Evolutionary conservation across 2,113 vertebrate species (phyloP).

Genomic region (Cheilinus undulatus): DNA sequence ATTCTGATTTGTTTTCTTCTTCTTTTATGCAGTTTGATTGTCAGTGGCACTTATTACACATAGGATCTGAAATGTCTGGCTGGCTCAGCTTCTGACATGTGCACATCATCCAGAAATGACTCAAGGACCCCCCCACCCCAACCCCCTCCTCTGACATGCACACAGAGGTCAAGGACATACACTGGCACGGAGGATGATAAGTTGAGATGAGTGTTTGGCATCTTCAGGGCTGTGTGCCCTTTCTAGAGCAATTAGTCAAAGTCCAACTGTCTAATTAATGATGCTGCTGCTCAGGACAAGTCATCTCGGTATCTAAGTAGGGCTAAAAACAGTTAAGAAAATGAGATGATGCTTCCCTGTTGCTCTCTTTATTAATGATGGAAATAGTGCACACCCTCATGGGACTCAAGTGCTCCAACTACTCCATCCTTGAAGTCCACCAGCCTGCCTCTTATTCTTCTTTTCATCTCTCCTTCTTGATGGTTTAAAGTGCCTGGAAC

Average conservation of each 20-base stretch:
- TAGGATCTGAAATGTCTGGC: slow-evolving; percentile 18
- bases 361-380: slow-evolving; percentile 48
- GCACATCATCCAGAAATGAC: slow-evolving; percentile 60
- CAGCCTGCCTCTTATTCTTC: slow-evolving; percentile 15
- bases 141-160: slow-evolving; percentile 31
- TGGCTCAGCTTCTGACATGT: slow-evolving; percentile 33
- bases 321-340: slow-evolving; percentile 65
- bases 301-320: slow-evolving; percentile 61
- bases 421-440: slow-evolving; percentile 34
- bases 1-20: slow-evolving; percentile 47
- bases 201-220: slow-evolving; percentile 75
- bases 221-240: slow-evolving; percentile 81
- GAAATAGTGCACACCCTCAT: slow-evolving; percentile 10
- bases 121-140: slow-evolving; percentile 54
- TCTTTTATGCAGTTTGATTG: slow-evolving; percentile 34
- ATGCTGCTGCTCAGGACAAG: slow-evolving; percentile 73
- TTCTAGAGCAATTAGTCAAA: slow-evolving; percentile 82
- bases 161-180: slow-evolving; percentile 70
- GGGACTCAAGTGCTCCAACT: slow-evolving; percentile 6
- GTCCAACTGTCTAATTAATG: slow-evolving; percentile 83
- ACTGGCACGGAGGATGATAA: slow-evolving; percentile 65
- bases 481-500: slow-evolving; percentile 62
- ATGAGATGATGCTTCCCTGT: slow-evolving; percentile 39
- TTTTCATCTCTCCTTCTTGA: slow-evolving; percentile 56
- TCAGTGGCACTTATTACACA: slow-evolving; percentile 13